Percentiles rank a stretch among this genome's conserved stretches.
phyloP scores from a whole-genome alignment of 2,113 vertebrate species.

The Pangasianodon gigas region DNA sequence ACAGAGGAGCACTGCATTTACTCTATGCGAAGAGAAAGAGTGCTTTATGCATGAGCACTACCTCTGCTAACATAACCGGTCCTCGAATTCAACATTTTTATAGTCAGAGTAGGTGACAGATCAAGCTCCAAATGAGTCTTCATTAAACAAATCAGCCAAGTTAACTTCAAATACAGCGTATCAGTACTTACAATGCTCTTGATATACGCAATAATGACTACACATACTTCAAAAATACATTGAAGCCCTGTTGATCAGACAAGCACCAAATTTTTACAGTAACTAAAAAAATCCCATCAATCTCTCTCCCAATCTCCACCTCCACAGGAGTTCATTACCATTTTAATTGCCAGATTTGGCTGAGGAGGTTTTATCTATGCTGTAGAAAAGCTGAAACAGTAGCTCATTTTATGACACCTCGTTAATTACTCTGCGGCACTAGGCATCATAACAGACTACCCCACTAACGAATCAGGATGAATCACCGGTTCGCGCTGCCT shows the following conservation, averaged over 20 bases:
- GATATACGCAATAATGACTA: background rate
- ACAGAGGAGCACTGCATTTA: conserved; percentile 45
- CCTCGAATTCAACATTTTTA: conserved; percentile 58
- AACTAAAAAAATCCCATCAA: conserved; percentile 22
- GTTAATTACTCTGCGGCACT: conserved; percentile 55
- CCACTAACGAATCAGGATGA: conserved; percentile 38
- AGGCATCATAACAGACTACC: conserved; percentile 27
- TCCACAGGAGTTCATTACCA: conserved; percentile 76
- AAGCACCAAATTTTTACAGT: conserved; percentile 33
- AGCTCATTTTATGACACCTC: conserved; percentile 55
- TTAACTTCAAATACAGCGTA: background rate
- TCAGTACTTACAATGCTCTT: background rate
- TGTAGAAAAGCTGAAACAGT: conserved; percentile 51
- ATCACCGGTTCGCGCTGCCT: conserved; percentile 36
- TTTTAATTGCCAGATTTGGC: conserved; percentile 77
- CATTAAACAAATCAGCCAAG: conserved; percentile 13
- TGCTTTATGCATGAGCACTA: conserved; percentile 65
- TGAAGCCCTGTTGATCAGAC: background rate
- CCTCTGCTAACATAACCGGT: conserved; percentile 63
- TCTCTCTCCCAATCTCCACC: conserved; percentile 53
- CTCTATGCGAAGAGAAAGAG: conserved; percentile 43
- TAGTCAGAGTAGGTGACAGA: conserved; percentile 57
- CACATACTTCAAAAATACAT: background rate
- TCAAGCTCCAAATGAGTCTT: conserved; percentile 40
- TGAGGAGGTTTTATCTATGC: conserved; percentile 46